Evolutionary conservation across 37 sponge, comb jelly and placozoan genomes (phyloP).

Genomic region (Chondrilla cf. caribensis): DNA sequence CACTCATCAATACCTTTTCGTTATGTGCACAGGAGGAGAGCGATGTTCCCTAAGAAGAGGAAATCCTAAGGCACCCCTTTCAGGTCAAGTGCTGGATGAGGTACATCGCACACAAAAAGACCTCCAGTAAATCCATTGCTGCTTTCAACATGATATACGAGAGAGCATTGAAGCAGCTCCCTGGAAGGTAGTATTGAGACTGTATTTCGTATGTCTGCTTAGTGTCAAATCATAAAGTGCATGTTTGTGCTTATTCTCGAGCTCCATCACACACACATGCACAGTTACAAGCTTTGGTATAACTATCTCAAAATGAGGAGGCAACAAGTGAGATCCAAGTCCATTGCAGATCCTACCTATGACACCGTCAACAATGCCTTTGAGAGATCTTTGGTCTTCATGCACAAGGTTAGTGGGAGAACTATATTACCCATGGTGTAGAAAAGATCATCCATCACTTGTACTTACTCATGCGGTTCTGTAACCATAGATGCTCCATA

Average conservation of each 20-base stretch:
- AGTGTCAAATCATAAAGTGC: no score
- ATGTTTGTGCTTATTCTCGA: no score
- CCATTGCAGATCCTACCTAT: conserved; percentile 81
- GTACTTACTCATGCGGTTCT: no score
- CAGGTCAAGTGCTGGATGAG: conserved; percentile 95
- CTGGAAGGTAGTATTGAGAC: conserved; percentile 74
- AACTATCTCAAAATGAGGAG: conserved; percentile 86
- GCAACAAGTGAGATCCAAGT: conserved; percentile 65
- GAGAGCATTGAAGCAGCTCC: conserved; percentile 89
- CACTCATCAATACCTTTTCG: no score
- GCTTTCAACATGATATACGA: conserved; percentile 90
- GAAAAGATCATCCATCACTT: no score
- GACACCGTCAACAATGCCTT: conserved; percentile 95
- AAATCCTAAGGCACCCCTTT: conserved; percentile 94
- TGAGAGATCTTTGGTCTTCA: conserved; percentile 93
- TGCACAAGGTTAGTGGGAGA: conserved; percentile 99
- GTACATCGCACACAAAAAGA: conserved; percentile 88
- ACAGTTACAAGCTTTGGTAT: conserved; percentile 99
- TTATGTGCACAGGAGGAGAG: conserved; percentile 74
- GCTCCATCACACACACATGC: no score
- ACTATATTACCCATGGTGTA: no score
- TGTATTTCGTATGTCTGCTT: no score
- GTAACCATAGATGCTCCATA: no score
- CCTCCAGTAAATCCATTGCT: conserved; percentile 41
- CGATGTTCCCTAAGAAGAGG: conserved; percentile 95